Evolutionary conservation across 2,797 vertebrate genomes (phyloP).

Genomic region (Botia kubotai): DNA sequence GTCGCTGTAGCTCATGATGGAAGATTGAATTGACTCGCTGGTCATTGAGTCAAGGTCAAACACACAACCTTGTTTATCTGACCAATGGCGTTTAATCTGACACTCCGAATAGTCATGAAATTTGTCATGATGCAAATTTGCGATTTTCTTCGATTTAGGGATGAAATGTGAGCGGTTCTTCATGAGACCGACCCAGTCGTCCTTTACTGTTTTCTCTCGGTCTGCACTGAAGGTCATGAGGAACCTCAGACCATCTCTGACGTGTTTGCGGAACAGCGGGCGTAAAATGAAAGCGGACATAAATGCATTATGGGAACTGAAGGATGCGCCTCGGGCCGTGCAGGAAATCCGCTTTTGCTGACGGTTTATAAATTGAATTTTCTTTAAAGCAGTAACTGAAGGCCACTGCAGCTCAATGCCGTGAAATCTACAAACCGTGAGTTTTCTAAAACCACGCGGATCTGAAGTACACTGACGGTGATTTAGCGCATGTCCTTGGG

Average conservation of each 20-base stretch:
- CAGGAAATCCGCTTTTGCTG: slow-evolving; percentile 24
- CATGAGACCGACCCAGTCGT: neutral
- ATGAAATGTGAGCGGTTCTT: neutral
- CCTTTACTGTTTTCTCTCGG: neutral
- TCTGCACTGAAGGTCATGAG: neutral
- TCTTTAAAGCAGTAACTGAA: slow-evolving; percentile 4
- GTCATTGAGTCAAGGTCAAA: slow-evolving; percentile 11
- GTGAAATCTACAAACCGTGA: no score
- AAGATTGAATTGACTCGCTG: slow-evolving; percentile 11
- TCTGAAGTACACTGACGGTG: no score
- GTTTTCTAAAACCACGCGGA: no score
- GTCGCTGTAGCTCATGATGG: neutral
- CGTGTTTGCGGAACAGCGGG: slow-evolving; percentile 2
- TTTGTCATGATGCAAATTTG: no score
- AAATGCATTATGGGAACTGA: slow-evolving; percentile 44
- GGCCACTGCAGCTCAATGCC: neutral
- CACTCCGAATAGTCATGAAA: no score
- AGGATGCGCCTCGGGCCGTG: neutral
- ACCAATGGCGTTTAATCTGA: neutral
- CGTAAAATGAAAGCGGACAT: slow-evolving; percentile 20
- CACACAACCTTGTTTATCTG: neutral
- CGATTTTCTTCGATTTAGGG: no score
- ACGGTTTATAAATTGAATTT: slow-evolving; percentile 28
- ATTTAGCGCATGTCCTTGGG: no score
- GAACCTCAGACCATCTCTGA: neutral